phyloP scores from a whole-genome alignment of 2,113 vertebrate genomes.

The Ornithorhynchus anatinus region DNA sequence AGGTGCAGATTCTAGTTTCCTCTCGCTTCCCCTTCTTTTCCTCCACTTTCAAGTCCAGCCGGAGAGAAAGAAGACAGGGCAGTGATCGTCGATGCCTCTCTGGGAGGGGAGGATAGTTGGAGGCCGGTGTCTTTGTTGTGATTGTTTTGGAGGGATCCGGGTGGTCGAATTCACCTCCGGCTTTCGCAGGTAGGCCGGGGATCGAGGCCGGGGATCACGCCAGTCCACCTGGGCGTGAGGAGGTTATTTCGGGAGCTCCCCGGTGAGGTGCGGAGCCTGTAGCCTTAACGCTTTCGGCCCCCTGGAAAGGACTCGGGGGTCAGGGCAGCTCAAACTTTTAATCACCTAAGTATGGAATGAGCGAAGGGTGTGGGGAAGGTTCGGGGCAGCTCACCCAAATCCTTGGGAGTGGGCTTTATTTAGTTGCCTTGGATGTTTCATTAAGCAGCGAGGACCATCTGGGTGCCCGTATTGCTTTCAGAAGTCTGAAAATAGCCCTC shows the following conservation, averaged over 20 bases:
- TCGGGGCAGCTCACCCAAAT: neutral
- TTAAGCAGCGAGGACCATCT: slow-evolving; percentile 17
- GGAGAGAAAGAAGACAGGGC: slow-evolving; percentile 28
- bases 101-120: slow-evolving; percentile 44
- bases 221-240: slow-evolving; percentile 20
- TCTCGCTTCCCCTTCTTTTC: neutral
- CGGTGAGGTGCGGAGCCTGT: slow-evolving; percentile 48
- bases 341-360: slow-evolving; percentile 40
- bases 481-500: slow-evolving; percentile 6
- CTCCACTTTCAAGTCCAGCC: slow-evolving; percentile 1
- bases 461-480: neutral
- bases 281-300: slow-evolving; percentile 12
- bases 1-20: slow-evolving; percentile 20
- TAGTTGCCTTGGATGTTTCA: slow-evolving; percentile 28
- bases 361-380: slow-evolving; percentile 18
- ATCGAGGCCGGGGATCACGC: slow-evolving; percentile 21
- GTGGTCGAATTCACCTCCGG: neutral
- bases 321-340: slow-evolving; percentile 61
- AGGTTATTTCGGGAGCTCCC: slow-evolving; percentile 38
- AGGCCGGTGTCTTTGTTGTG: slow-evolving; percentile 68
- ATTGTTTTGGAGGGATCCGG: slow-evolving; percentile 16
- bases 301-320: slow-evolving; percentile 14
- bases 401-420: slow-evolving; percentile 44
- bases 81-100: slow-evolving; percentile 13
- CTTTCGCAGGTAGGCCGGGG: slow-evolving; percentile 48